phyloP scores from a whole-genome alignment of 2,113 vertebrate species.

The Chrysochloris asiatica region DNA sequence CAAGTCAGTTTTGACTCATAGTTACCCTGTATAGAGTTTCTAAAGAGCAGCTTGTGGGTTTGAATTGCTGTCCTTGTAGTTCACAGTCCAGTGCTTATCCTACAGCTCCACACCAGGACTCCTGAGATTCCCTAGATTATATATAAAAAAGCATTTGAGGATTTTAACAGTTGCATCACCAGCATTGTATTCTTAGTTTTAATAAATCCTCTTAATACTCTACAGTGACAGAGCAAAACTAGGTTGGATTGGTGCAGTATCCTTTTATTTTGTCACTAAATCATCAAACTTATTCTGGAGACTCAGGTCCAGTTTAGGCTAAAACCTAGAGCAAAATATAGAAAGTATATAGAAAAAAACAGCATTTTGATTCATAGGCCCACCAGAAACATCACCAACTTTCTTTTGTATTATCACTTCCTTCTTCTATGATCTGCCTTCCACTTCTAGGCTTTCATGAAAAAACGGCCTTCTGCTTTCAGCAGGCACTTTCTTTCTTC shows the following conservation, averaged over 20 bases:
- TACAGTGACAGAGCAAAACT: background rate
- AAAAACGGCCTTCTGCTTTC: background rate
- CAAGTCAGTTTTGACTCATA: no score
- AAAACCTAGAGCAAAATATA: background rate
- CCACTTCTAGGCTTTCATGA: background rate
- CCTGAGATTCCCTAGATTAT: no score
- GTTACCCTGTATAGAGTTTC: no score
- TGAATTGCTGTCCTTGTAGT: no score
- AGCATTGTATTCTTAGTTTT: no score
- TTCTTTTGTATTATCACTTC: background rate
- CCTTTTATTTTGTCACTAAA: background rate
- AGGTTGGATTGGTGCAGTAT: background rate
- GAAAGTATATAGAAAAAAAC: background rate
- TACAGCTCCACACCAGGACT: no score
- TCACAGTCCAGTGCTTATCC: no score
- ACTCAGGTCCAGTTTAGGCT: background rate
- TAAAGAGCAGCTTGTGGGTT: no score
- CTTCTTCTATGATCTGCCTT: background rate
- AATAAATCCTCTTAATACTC: background rate
- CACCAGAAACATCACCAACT: background rate
- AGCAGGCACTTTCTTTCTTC: background rate
- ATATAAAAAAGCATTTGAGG: no score
- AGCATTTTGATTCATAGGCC: background rate
- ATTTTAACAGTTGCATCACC: no score
- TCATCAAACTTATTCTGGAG: background rate